Evolutionary conservation across 2,888 invertebrate genomes (phyloP), one percentile per base, ranked within the genome.

Genomic region (Melanophora roralis): DNA sequence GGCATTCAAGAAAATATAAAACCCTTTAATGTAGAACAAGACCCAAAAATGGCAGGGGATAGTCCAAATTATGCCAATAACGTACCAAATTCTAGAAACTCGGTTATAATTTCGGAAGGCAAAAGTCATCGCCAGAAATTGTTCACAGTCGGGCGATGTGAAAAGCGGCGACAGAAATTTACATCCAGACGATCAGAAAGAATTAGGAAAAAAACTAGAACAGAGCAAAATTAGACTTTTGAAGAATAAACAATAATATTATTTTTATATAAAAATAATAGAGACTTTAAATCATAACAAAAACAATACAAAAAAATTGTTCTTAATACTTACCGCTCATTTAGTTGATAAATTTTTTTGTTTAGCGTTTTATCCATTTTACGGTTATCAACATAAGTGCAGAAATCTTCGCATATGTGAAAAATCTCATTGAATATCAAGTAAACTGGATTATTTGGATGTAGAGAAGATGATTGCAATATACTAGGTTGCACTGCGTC

Each of bases 341-440:
- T 84, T 1, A 88, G 82, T 11, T 60, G 51, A 4, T 83, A 80
- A 2, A 85, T 80, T 49, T 74, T 64, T 2, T 64, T n/a, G 69
- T 81, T 68, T 1, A 83, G 49, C 12, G 83, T 85, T 11, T 91
- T 88, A 53, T 80, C 89, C 88, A 91, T 45, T 45, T 45, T 32
- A n/a, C 73, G 64, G 21, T 68, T 83, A 91, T 80, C 76, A 16
- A 91, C 53, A 89, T 83, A 59, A 5, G 40, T 86, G 83, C 93
- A 93, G 87, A 94, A 94, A 32, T 92, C 91, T 83, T 93, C 92
- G 84, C 93, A 93, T 12, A 95, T 90, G 86, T 93, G 91, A 81
- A 93, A 90, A 79, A 94, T 89, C 84, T 92, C 92, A 78, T 92
- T 91, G 80, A 92, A 90, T 84, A 92, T 91, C 40, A 85, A 83